Conservation (phyloP, 2,888 invertebrate genomes). For the Cephalotes varians region DNA sequence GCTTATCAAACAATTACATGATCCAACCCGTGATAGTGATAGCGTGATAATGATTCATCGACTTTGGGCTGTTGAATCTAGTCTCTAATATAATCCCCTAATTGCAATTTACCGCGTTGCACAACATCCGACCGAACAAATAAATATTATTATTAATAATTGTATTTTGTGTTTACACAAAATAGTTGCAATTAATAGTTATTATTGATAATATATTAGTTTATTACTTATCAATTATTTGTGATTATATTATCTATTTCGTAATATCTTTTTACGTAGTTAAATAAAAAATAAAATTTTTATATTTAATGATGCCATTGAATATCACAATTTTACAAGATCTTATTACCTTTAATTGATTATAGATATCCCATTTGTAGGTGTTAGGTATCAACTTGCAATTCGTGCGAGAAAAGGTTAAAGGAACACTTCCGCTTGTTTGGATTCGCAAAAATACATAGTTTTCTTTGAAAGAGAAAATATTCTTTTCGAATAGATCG, state of each 20-base stretch:
- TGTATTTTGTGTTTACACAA: no score
- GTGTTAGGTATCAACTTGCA: not conserved
- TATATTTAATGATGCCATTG: not conserved
- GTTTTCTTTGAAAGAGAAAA: not conserved
- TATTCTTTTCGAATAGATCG: not conserved
- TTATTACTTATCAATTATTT: not conserved
- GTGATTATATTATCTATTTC: not conserved
- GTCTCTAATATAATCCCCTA: not conserved
- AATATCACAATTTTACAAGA: not conserved
- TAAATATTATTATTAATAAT: not conserved
- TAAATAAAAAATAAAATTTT: not conserved
- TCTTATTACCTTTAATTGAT: not conserved
- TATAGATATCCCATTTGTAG: not conserved
- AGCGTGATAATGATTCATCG: slow-evolving; percentile 26
- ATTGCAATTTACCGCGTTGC: not conserved
- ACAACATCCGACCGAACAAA: no score
- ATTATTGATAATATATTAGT: not conserved
- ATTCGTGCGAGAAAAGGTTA: not conserved
- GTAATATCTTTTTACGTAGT: not conserved
- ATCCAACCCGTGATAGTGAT: not conserved
- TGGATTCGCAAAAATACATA: not conserved
- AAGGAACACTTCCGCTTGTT: not conserved
- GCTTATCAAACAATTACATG: slow-evolving; percentile 30
- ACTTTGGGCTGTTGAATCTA: not conserved
- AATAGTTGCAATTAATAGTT: not conserved